These are phyloP conservation scores for Campylomormyrus numenius DNA, from an alignment of 2,113 vertebrate genomes.

Conservation along the genomic window DNA sequence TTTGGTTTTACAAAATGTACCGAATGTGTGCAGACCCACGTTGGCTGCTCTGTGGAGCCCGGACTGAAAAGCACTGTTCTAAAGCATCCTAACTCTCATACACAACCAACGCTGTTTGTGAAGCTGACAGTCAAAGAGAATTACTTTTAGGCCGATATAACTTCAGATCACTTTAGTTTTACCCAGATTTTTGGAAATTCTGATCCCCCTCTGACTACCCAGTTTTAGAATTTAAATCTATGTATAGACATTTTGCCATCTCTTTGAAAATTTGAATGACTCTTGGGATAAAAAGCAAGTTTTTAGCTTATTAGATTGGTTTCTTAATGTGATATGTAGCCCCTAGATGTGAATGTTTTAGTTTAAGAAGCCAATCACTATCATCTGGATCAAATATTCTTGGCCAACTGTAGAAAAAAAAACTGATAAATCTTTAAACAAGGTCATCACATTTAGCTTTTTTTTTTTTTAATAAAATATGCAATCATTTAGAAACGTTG, in stretches of 20 bases:
- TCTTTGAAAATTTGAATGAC: not conserved
- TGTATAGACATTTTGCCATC: not conserved
- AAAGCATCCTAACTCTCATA: not conserved
- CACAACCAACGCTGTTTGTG: not conserved
- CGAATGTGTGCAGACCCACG: not conserved
- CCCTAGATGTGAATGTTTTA: not conserved
- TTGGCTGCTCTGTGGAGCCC: not conserved
- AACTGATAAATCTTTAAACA: not conserved
- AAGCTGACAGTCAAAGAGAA: not conserved
- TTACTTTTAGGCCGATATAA: not conserved
- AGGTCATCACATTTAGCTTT: not conserved
- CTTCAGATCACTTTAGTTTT: not conserved
- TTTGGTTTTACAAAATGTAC: not conserved
- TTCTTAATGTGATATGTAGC: not conserved
- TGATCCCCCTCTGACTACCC: not conserved
- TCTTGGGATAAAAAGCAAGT: not conserved
- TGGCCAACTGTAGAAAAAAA: not conserved
- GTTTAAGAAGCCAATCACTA: not conserved
- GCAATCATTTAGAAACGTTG: slow-evolving; percentile 19
- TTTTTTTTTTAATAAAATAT: not conserved
- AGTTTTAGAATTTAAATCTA: not conserved
- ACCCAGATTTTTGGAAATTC: not conserved
- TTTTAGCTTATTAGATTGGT: not conserved
- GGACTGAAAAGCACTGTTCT: not conserved
- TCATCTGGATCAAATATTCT: not conserved